A percentile compares a stretch with the other conserved stretches of the same genome.
Conservation (phyloP, 2,113 vertebrate genomes). For the Silurus asotus region DNA sequence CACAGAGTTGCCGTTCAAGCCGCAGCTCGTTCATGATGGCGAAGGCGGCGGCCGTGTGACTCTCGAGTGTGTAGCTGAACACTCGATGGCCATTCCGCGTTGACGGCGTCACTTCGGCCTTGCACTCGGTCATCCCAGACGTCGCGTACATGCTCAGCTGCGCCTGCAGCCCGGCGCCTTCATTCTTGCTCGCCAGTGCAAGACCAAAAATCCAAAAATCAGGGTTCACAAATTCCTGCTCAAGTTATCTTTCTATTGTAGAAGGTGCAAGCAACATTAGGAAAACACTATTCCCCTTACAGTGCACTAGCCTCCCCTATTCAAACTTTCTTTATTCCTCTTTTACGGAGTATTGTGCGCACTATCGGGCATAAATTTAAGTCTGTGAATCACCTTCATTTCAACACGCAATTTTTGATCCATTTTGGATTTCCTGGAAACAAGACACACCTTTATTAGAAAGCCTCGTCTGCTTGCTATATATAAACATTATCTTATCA, state of each 20-base stretch:
- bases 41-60: conserved; percentile 87
- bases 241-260: not conserved
- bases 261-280: not conserved
- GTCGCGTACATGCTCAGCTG: conserved; percentile 65
- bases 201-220: not conserved
- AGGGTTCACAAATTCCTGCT: not conserved
- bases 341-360: not conserved
- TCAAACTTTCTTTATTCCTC: too few species aligned
- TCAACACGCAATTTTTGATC: not conserved
- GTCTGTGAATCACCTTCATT: conserved; percentile 16
- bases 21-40: conserved; percentile 92
- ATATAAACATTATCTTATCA: conserved; percentile 20
- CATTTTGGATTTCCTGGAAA: conserved; percentile 13
- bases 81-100: conserved; percentile 83
- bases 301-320: not conserved
- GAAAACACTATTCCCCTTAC: not conserved
- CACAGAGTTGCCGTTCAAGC: conserved; percentile 83
- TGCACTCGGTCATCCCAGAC: conserved; percentile 81
- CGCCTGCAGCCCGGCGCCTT: conserved; percentile 46
- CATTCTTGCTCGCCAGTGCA: conserved; percentile 65
- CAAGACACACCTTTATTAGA: conserved; percentile 12
- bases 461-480: conserved; percentile 1
- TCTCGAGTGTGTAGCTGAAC: conserved; percentile 88
- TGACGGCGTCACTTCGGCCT: conserved; percentile 90
- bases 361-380: not conserved